Evolutionary conservation across 1,140 invertebrate genomes (phyloP).

Genomic region (Listronotus oregonensis): DNA sequence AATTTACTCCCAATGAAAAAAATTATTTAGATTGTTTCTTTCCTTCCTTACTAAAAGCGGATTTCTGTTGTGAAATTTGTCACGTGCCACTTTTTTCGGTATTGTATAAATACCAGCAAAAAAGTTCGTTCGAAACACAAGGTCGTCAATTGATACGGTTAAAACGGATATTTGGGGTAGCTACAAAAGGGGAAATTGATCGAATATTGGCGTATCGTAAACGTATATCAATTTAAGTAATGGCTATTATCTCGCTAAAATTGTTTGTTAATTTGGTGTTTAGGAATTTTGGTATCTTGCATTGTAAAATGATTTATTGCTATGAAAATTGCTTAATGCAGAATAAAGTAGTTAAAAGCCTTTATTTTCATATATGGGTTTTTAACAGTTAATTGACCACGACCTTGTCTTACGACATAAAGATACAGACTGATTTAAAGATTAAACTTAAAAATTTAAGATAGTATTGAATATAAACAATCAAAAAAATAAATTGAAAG

Average conservation of each 20-base stretch:
- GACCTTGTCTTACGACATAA: too few relatives aligned
- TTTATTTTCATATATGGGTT: too few relatives aligned
- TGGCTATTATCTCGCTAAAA: constrained; percentile 34
- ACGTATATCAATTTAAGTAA: constrained; percentile 35
- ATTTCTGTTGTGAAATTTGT: not conserved
- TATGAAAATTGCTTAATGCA: constrained; percentile 2
- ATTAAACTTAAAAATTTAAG: too few relatives aligned
- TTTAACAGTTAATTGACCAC: too few relatives aligned
- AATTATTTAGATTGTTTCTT: too few relatives aligned
- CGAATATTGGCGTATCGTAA: constrained; percentile 32
- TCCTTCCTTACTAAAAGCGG: too few relatives aligned
- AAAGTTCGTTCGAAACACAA: constrained; percentile 13
- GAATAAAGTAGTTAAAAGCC: too few relatives aligned
- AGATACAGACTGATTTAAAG: too few relatives aligned
- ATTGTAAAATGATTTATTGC: constrained; percentile 25
- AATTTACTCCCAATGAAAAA: too few relatives aligned
- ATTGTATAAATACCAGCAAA: not conserved
- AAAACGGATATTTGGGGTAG: constrained; percentile 32
- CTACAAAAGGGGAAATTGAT: constrained; percentile 34
- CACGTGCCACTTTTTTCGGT: constrained; percentile 12
- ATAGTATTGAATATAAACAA: too few relatives aligned
- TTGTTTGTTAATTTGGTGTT: constrained; percentile 34
- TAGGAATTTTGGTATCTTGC: constrained; percentile 23
- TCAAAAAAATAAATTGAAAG: too few relatives aligned
- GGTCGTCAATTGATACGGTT: constrained; percentile 27